Percentiles rank a stretch among this genome's conserved stretches.
These are phyloP conservation scores for Coenonympha glycerion DNA, from an alignment of 2,888 invertebrate genomes.

Conservation along the genomic window DNA sequence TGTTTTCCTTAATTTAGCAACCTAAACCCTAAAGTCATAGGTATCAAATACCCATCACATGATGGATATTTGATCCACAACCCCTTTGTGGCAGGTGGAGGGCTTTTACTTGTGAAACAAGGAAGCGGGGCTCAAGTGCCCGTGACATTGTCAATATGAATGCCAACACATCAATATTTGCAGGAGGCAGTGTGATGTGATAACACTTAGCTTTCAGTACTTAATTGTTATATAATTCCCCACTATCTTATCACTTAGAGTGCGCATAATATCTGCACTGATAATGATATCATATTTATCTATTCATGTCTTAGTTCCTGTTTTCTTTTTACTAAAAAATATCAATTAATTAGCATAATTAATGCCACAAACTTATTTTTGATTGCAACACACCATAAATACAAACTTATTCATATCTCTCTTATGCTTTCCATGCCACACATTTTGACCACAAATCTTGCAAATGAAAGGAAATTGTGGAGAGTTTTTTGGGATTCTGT, in stretches of 20 bases:
- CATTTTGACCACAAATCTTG: no score
- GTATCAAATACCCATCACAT: no score
- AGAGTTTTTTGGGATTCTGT: no score
- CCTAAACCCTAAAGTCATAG: no score
- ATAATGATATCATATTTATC: background rate
- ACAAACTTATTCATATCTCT: no score
- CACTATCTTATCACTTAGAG: background rate
- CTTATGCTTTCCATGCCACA: no score
- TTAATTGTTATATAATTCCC: background rate
- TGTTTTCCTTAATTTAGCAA: no score
- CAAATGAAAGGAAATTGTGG: no score
- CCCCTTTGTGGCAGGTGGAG: background rate
- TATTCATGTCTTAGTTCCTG: background rate
- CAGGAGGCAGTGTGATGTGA: background rate
- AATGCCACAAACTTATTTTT: no score
- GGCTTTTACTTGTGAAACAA: background rate
- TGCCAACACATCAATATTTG: background rate
- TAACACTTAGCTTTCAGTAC: background rate
- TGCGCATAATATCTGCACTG: background rate
- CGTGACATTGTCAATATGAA: background rate
- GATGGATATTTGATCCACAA: no score
- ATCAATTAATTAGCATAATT: background rate
- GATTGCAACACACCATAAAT: no score
- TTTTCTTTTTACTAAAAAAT: background rate
- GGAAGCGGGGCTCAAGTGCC: background rate